Base-by-base conservation (phyloP, 2,888 invertebrate genomes). In the Tanypteryx hageni region DNA sequence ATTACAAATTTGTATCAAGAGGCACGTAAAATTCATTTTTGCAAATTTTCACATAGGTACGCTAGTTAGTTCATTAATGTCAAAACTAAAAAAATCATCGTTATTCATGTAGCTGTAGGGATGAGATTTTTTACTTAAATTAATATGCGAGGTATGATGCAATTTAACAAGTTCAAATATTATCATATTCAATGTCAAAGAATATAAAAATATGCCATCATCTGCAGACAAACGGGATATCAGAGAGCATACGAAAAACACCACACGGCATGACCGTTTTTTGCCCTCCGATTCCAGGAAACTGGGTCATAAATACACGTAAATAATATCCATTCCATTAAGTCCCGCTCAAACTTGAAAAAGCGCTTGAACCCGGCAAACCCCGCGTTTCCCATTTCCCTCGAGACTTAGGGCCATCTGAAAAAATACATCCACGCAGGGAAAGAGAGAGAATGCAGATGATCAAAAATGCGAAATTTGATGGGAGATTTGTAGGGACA, bases 271-370 rank as follows among this genome's bases (percentile, higher is more conserved):
- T 27, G 27, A 13, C 76, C 27, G 18, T 44, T 44, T 44, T 44
- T 44, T 44, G 44, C 44, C 44, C 44, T 44, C 44, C 44, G 27
- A 76, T 27, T 76, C 76, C 76, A 76, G 76, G 76, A 76, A 76
- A 76, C 76, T 76, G 76, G 76, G 76, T 27, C 76, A 76, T 76
- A 76, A 76, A 76, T 76, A 76, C 27, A 27, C 76, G 76, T 76
- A 76, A 76, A 76, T 76, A 76, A 76, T 76, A 76, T 76, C 76
- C 76, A 76, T 76, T 76, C 76, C 76, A 76, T 76, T 76, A 76
- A 76, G 76, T 76, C 14, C 76, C 76, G 76, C 11, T 76, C 76
- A 76, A 76, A 76, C 76, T 22, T 76, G 76, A 76, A 76, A 76
- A 76, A 27, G 27, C 22, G 22, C 76, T 76, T 11, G 76, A 76